These are phyloP conservation scores for Barypeithes pellucidus DNA, from an alignment of 2,888 invertebrate genomes.

Conservation along the genomic window DNA sequence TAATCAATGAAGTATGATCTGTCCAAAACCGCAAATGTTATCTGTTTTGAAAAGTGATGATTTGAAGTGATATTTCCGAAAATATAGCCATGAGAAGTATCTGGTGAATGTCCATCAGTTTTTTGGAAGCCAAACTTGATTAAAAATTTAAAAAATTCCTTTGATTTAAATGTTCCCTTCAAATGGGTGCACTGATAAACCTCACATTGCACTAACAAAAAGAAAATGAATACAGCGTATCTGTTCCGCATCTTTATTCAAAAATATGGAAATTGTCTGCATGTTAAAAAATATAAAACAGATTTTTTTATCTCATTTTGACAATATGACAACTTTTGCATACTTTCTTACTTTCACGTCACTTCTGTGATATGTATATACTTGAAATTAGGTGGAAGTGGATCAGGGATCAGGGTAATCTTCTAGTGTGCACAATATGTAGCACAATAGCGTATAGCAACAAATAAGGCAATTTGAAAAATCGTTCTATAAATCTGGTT, in stretches of 20 bases:
- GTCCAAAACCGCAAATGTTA: constrained; percentile 93
- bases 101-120: constrained; percentile 88
- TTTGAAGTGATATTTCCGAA: constrained; percentile 94
- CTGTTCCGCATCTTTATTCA: constrained; percentile 61
- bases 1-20: constrained; percentile 91
- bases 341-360: background rate
- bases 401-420: no score
- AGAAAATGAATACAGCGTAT: constrained; percentile 55
- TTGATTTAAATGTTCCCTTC: constrained; percentile 77
- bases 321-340: constrained; percentile 5
- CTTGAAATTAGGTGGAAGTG: constrained; percentile 1
- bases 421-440: no score
- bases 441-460: background rate
- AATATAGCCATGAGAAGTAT: constrained; percentile 93
- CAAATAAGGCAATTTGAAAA: background rate
- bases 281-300: constrained; percentile 50
- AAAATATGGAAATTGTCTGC: constrained; percentile 57
- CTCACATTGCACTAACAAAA: constrained; percentile 56
- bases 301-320: constrained; percentile 22
- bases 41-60: constrained; percentile 77
- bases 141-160: constrained; percentile 91
- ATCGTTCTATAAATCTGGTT: background rate
- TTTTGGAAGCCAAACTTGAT: constrained; percentile 98
- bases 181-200: constrained; percentile 72
- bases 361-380: background rate